Conservation (phyloP, 2,113 vertebrate species). For the Pionites leucogaster region DNA sequence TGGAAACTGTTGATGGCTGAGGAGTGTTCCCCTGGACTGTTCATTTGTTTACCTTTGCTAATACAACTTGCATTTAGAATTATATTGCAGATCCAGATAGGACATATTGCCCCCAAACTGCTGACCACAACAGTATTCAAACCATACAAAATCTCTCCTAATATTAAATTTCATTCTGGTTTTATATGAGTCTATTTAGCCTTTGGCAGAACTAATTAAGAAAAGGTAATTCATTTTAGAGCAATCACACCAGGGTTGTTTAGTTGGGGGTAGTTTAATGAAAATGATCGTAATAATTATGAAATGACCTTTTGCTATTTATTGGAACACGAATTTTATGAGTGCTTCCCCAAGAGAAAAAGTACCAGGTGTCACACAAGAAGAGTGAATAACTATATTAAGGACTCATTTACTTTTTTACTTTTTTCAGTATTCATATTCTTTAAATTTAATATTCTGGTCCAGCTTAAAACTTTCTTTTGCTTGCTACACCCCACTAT, state of each 20-base stretch:
- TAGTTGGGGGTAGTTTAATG: constrained; percentile 1
- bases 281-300: neutral
- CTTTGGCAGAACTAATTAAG: constrained; percentile 52
- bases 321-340: neutral
- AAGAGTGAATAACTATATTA: neutral
- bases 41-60: neutral
- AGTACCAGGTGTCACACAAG: neutral
- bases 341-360: neutral
- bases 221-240: neutral
- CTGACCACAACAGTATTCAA: neutral
- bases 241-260: neutral
- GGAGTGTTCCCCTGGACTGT: neutral
- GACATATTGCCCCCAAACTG: neutral
- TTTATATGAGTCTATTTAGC: neutral
- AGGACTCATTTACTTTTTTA: neutral
- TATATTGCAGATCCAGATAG: neutral
- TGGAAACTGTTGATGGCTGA: neutral
- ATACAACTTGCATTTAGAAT: neutral
- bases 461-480: neutral
- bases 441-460: neutral
- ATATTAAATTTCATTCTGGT: neutral
- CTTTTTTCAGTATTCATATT: neutral
- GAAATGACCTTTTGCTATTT: constrained; percentile 22
- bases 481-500: neutral
- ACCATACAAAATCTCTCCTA: neutral